Percentiles rank a stretch among this genome's conserved stretches.
Conservation (phyloP, 1,140 invertebrate genomes). For the Melanaphis sacchari region DNA sequence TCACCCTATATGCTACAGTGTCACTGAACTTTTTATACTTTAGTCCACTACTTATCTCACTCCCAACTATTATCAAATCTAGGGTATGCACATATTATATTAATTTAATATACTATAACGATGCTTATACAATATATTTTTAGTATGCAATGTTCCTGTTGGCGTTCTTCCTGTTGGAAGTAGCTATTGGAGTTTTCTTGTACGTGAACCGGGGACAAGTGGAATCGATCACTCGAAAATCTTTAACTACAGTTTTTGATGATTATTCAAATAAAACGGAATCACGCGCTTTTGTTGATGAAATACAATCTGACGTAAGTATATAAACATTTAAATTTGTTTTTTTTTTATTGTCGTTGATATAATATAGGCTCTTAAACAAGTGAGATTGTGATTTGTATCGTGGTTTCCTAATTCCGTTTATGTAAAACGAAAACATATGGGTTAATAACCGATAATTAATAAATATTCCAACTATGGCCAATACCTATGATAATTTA, state of each 20-base stretch:
- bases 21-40: background rate
- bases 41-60: no score
- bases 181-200: constrained; percentile 41
- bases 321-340: background rate
- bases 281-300: background rate
- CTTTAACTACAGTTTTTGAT: background rate
- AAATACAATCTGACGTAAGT: constrained; percentile 46
- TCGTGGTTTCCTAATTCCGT: background rate
- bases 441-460: background rate
- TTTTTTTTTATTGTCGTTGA: background rate
- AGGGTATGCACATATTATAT: background rate
- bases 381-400: background rate
- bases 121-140: constrained; percentile 55
- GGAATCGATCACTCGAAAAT: constrained; percentile 20
- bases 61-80: background rate
- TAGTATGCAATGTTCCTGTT: constrained; percentile 59
- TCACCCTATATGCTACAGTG: no score
- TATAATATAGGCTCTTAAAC: background rate
- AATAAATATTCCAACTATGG: background rate
- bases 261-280: background rate
- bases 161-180: constrained; percentile 53
- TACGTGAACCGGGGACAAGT: constrained; percentile 47
- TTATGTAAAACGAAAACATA: background rate
- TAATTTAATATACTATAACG: background rate
- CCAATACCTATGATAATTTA: background rate